Base-by-base conservation (phyloP, 2,113 vertebrate species). In the Myrmecobius fasciatus region DNA sequence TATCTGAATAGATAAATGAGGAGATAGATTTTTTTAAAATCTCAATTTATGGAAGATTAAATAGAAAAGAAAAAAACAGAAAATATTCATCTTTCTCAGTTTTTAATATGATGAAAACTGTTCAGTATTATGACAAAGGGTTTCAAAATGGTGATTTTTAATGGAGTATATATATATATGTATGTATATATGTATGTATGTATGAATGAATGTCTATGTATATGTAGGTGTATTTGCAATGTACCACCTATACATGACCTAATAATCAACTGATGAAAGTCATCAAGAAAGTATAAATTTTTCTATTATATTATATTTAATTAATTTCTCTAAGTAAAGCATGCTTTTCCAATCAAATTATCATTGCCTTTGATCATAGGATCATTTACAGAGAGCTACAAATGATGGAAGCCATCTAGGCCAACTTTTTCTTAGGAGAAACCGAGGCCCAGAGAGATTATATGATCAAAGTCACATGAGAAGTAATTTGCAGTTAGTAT, bases 301-400 rank as follows among this genome's bases (percentile, higher is more conserved):
- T 36, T 60, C 12, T 60, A 75, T 75, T 75, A 0, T 91, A 91
- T 7, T 90, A 0, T 60, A 26, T 88, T 93, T 56, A 95, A 90
- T 91, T 93, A 93, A 28, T 94, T 93, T 52, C 12, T 89, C 92
- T n/a, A 93, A 91, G 22, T 91, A 91, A 96, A 12, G 20, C 12
- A n/a, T 75, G 17, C 20, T 83, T 43, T 43, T 43, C 67, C 3
- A 24, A 83, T 83, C 67, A 83, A 22, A 43, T 8, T 83, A 43
- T 24, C 6, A 83, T 43, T 83, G n/a, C 67, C n/a, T 83, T 43
- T 83, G 36, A 83, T 83, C 36, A 83, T 22, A 83, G 67, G 6
- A 22, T 83, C 20, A 83, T 83, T 83, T 83, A 83, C 9, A 5
- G n/a, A 83, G 17, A 43, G 14, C 0, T 83, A 43, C n/a, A n/a